A percentile compares a stretch with the other conserved stretches of the same genome.
These are phyloP conservation scores for Mugil cephalus DNA, from an alignment of 2,113 vertebrate species.

Conservation along the genomic window DNA sequence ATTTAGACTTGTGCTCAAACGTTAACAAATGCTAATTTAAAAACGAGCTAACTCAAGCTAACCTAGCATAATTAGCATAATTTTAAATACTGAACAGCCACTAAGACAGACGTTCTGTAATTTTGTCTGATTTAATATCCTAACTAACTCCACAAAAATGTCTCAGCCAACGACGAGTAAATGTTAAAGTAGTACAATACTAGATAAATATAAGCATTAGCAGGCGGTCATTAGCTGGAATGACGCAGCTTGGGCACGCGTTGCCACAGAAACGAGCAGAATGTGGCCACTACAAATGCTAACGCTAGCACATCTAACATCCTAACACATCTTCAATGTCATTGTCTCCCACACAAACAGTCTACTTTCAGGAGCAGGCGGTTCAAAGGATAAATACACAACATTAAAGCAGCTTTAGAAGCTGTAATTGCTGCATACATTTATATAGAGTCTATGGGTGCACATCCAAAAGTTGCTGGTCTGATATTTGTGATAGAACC, in stretches of 20 bases:
- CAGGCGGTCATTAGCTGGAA: too few relatives aligned
- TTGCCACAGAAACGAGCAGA: slow-evolving; percentile 33
- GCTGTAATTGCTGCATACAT: too few relatives aligned
- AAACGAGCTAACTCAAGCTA: not conserved
- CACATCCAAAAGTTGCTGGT: too few relatives aligned
- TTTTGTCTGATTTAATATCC: not conserved
- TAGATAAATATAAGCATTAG: not conserved
- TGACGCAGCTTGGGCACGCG: slow-evolving; percentile 10
- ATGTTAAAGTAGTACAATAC: not conserved
- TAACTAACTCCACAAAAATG: not conserved
- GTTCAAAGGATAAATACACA: too few relatives aligned
- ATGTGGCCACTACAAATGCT: too few relatives aligned
- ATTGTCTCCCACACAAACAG: too few relatives aligned
- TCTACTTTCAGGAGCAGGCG: too few relatives aligned
- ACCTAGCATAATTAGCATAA: not conserved
- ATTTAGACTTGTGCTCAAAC: not conserved
- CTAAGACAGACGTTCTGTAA: not conserved
- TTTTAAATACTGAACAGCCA: not conserved
- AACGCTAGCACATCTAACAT: too few relatives aligned
- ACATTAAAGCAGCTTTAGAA: too few relatives aligned
- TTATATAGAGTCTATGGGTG: too few relatives aligned
- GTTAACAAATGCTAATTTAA: not conserved
- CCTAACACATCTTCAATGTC: too few relatives aligned
- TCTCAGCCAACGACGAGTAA: not conserved
- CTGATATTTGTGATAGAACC: too few relatives aligned